Evolutionary conservation across 2,797 vertebrate genomes (phyloP).

Genomic region (Bovichtus diacanthus): DNA sequence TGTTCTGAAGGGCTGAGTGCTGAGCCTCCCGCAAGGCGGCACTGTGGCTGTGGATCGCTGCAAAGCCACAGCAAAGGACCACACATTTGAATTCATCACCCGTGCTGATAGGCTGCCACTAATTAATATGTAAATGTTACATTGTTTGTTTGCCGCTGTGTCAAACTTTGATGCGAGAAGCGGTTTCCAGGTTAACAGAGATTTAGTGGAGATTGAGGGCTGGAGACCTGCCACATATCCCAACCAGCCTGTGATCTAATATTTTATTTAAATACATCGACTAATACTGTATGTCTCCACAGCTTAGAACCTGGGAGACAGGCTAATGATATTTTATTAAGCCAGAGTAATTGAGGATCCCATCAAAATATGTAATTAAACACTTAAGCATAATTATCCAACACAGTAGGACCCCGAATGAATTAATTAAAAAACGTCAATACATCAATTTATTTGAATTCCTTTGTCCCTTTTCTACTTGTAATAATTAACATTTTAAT

Average conservation of each 20-base stretch:
- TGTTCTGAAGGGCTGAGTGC: conserved; percentile 65
- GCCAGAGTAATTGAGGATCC: conserved; percentile 95
- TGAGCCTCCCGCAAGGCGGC: conserved; percentile 79
- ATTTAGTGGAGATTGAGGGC: conserved; percentile 84
- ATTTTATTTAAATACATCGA: conserved; percentile 85
- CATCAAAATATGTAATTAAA: conserved; percentile 98
- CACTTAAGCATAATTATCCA: conserved; percentile 94
- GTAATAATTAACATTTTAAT: conserved; percentile 88
- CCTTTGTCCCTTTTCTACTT: conserved; percentile 88
- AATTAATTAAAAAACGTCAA: conserved; percentile 93
- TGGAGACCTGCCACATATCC: conserved; percentile 79
- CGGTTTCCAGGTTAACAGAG: conserved; percentile 87
- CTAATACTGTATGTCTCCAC: conserved; percentile 84
- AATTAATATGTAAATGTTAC: conserved; percentile 90
- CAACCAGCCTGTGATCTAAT: conserved; percentile 82
- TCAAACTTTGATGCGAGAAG: conserved; percentile 87
- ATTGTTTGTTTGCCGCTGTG: conserved; percentile 87
- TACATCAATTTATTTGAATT: conserved; percentile 93
- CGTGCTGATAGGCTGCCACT: conserved; percentile 74
- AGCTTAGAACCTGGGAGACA: conserved; percentile 91
- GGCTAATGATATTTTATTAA: conserved; percentile 93
- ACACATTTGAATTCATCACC: conserved; percentile 83
- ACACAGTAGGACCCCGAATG: conserved; percentile 91
- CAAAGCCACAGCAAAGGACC: conserved; percentile 51
- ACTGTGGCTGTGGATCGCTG: conserved; percentile 66